Evolutionary conservation across 2,113 vertebrate genomes (phyloP), one percentile per base, ranked within the genome.

Genomic region (Apteryx owenii): DNA sequence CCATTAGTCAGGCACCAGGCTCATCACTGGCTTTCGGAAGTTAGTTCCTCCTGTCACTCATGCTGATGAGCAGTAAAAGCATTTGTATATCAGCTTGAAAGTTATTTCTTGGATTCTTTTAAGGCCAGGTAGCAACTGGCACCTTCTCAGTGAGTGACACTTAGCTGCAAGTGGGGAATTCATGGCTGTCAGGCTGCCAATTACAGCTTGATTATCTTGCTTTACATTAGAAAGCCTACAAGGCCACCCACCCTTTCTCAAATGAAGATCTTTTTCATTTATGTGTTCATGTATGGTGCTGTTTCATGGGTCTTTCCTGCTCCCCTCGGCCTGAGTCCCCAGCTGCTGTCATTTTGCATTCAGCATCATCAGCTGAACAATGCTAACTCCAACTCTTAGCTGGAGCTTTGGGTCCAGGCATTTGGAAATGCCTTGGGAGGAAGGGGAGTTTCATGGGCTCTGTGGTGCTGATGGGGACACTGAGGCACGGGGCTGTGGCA

Each of bases 221-320:
- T 95, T 94, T 92, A 61, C 82, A 85, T 95, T 88, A 80, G 56
- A 86, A 88, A 86, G 78, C n/a, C 58, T 56, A 84, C 54, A 29
- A 36, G 53, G n/a, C 66, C 66, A 90, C 60, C 56, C 9, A 11
- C 13, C 29, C 12, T 88, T 96, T 91, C 80, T 91, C 86, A 96
- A 97, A 76, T 65, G 8, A 94, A 96, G 62, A 89, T 95, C 20
- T 61, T 44, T 83, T 50, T 85, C 46, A 48, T 44, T 64, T 48
- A 25, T n/a, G 6, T 28, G 3, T 65, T 84, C 18, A 26, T 50
- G 62, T 68, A 5, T 54, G 31, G 8, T 64, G 33, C 25, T 95
- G 10, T 31, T 70, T 50, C 7, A 3, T 4, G 7, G 60, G 21
- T 82, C 69, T 78, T 84, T 68, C n/a, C 10, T 22, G 60, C 19